These are phyloP conservation scores for Notechis scutatus DNA, from an alignment of 2,113 vertebrate genomes.

Conservation along the genomic window DNA sequence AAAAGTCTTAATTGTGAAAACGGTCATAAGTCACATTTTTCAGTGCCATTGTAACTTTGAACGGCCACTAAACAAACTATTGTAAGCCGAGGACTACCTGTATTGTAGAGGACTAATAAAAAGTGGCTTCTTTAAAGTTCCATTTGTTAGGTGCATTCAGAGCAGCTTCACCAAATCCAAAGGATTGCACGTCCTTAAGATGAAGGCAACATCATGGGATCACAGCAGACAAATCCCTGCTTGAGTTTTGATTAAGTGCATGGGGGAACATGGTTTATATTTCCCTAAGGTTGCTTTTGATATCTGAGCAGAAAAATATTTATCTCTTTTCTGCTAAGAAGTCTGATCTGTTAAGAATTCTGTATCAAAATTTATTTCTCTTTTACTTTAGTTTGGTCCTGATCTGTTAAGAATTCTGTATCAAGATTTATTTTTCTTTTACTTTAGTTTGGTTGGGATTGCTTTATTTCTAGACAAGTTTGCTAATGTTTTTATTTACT, in stretches of 20 bases:
- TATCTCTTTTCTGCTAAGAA: neutral
- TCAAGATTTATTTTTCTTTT: too few relatives aligned
- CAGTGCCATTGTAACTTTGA: too few relatives aligned
- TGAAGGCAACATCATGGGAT: neutral
- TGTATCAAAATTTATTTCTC: neutral
- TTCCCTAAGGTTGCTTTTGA: neutral
- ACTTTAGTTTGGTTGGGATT: neutral
- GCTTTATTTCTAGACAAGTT: neutral
- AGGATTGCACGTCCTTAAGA: neutral
- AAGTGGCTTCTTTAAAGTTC: neutral
- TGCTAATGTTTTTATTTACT: neutral
- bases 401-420: too few relatives aligned
- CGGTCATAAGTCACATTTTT: too few relatives aligned
- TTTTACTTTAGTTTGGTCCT: neutral
- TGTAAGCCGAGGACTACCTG: too few relatives aligned
- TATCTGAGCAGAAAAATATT: neutral
- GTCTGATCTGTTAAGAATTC: neutral
- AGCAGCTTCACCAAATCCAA: neutral
- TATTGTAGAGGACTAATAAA: neutral
- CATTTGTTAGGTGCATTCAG: neutral
- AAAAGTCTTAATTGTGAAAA: too few relatives aligned
- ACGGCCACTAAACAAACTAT: too few relatives aligned
- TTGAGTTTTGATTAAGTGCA: neutral
- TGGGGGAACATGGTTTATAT: neutral
- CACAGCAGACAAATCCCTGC: neutral